phyloP scores from a whole-genome alignment of 1,140 invertebrate species.

The Plutomurus gul region DNA sequence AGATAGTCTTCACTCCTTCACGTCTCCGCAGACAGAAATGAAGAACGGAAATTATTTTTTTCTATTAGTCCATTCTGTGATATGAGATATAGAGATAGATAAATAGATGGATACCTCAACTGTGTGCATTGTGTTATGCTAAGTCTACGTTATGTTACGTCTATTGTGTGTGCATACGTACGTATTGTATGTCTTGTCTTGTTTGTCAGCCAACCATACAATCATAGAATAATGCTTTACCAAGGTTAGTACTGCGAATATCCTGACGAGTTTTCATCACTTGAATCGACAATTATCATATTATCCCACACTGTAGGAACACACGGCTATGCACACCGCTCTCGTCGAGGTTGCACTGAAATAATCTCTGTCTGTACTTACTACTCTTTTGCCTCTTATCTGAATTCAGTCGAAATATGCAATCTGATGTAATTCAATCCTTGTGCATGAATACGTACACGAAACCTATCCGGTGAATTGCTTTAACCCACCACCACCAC shows the following conservation, averaged over 20 bases:
- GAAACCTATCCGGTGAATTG: too few species aligned
- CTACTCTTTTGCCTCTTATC: not conserved
- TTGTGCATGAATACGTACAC: not conserved
- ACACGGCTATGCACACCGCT: not conserved
- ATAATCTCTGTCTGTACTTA: not conserved
- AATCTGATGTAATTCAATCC: not conserved
- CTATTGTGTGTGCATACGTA: not conserved
- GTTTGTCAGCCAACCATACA: constrained; percentile 19
- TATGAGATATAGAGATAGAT: not conserved
- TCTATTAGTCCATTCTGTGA: not conserved
- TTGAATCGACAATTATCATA: constrained; percentile 10
- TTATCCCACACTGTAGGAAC: not conserved
- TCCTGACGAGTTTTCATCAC: constrained; percentile 4
- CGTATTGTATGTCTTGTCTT: not conserved
- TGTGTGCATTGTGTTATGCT: not conserved
- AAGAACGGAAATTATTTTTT: constrained; percentile 17
- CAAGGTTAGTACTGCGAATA: constrained; percentile 19
- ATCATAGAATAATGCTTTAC: constrained; percentile 12
- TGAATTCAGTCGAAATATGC: constrained; percentile 15
- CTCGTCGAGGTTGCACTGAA: not conserved
- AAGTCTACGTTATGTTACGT: too few species aligned
- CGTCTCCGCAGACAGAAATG: not conserved
- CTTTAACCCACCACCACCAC: too few species aligned
- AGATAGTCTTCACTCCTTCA: too few species aligned
- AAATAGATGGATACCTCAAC: not conserved